phyloP scores from a whole-genome alignment of 2,113 vertebrate genomes.

The Aramus guarauna region DNA sequence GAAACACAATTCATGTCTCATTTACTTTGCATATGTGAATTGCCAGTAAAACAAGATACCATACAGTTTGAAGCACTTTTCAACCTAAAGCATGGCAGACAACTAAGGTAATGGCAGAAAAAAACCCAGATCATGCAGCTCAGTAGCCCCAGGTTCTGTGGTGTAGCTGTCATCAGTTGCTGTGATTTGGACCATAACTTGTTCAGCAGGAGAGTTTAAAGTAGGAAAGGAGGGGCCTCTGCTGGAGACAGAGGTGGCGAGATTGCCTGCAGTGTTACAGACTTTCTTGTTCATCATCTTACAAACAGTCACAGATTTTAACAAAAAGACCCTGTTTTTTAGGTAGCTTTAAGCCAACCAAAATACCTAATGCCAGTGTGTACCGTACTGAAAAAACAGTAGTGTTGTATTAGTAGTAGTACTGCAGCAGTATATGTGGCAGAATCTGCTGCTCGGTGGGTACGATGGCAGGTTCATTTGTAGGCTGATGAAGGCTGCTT shows the following conservation, averaged over 20 bases:
- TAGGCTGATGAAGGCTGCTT: neutral
- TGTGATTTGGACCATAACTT: neutral
- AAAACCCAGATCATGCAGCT: accelerated
- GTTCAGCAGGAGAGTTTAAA: neutral
- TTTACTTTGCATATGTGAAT: neutral
- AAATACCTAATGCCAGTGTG: neutral
- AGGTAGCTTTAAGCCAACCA: neutral
- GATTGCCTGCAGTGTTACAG: neutral
- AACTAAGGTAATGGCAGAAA: neutral
- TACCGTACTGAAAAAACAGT: neutral
- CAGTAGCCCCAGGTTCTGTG: neutral
- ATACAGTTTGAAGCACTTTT: neutral
- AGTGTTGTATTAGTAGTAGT: neutral
- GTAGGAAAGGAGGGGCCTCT: neutral
- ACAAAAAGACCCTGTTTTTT: neutral
- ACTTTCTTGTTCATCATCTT: neutral
- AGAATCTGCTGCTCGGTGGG: neutral
- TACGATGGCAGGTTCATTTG: neutral
- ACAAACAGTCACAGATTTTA: neutral
- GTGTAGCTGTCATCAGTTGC: neutral
- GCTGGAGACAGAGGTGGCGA: neutral
- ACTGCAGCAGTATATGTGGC: neutral
- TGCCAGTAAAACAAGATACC: neutral
- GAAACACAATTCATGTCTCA: neutral
- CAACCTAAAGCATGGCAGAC: neutral